phyloP scores from a whole-genome alignment of 2,113 vertebrate genomes.

The Corydoras sp. region DNA sequence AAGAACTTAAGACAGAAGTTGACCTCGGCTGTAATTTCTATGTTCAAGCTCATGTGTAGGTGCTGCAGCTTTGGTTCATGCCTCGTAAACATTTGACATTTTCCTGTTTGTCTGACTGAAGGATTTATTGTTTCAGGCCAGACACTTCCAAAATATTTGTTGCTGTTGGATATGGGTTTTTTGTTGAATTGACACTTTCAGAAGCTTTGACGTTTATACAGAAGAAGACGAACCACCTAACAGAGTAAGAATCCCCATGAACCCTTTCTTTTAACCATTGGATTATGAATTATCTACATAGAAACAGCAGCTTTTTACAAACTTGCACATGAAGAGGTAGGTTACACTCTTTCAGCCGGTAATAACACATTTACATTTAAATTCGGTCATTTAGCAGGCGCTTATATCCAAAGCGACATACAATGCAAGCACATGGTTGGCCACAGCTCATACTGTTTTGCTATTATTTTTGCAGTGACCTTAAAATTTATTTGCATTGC shows the following conservation, averaged over 20 bases:
- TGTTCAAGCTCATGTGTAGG: constrained; percentile 83
- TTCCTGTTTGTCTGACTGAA: not conserved
- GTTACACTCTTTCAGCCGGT: too few relatives aligned
- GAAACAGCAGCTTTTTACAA: too few relatives aligned
- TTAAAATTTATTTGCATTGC: too few relatives aligned
- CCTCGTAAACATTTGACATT: not conserved
- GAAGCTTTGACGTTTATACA: constrained; percentile 83
- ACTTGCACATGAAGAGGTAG: too few relatives aligned
- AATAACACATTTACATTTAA: too few relatives aligned
- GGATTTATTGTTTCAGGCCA: constrained; percentile 54
- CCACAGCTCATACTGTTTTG: too few relatives aligned
- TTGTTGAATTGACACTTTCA: constrained; percentile 73
- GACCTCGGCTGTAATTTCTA: constrained; percentile 87
- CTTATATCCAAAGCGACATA: too few relatives aligned
- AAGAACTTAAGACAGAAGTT: constrained; percentile 74
- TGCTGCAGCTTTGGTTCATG: constrained; percentile 1
- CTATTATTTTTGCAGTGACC: too few relatives aligned
- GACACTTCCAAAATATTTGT: constrained; percentile 78
- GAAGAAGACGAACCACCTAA: constrained; percentile 78
- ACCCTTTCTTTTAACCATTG: not conserved
- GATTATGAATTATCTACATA: too few relatives aligned
- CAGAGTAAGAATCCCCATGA: constrained; percentile 59
- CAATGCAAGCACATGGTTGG: too few relatives aligned
- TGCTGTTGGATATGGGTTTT: constrained; percentile 82
- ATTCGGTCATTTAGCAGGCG: too few relatives aligned